A percentile compares a stretch with the other conserved stretches of the same genome.
phyloP scores from a whole-genome alignment of 2,888 invertebrate species.

The Meteorus cinctellus region DNA sequence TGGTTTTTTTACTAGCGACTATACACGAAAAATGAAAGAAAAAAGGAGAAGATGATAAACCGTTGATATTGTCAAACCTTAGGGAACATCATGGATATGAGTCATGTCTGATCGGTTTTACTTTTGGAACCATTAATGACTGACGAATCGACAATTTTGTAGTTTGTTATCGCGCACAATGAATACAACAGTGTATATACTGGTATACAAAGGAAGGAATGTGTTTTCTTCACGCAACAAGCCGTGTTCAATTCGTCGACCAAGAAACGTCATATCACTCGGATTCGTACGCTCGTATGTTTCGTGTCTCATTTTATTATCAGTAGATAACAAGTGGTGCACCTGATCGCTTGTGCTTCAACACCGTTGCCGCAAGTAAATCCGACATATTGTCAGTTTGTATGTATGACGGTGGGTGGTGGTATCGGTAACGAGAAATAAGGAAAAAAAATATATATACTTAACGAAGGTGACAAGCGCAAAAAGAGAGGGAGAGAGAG shows the following conservation, averaged over 20 bases:
- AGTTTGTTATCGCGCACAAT: neutral
- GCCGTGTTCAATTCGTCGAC: neutral
- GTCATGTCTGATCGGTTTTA: neutral
- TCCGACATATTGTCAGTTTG: neutral
- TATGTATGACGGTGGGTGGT: neutral
- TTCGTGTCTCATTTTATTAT: slow-evolving; percentile 35
- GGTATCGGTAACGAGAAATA: neutral
- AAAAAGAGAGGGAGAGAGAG: neutral
- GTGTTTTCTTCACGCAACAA: neutral
- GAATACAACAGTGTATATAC: neutral
- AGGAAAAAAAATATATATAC: neutral
- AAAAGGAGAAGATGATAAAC: neutral
- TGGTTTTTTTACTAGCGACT: no score
- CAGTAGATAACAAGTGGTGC: slow-evolving; percentile 38
- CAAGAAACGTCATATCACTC: slow-evolving; percentile 16
- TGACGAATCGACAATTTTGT: neutral
- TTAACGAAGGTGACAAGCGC: neutral
- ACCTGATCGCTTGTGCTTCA: slow-evolving; percentile 39
- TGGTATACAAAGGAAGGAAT: neutral
- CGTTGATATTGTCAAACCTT: neutral
- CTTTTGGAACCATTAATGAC: neutral
- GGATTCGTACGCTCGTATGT: slow-evolving; percentile 18
- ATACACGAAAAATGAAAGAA: no score
- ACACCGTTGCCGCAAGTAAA: neutral
- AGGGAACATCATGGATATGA: neutral